Evolutionary conservation across 2,797 vertebrate species (phyloP), one percentile per base, ranked within the genome.

Genomic region (Remorina albescens): DNA sequence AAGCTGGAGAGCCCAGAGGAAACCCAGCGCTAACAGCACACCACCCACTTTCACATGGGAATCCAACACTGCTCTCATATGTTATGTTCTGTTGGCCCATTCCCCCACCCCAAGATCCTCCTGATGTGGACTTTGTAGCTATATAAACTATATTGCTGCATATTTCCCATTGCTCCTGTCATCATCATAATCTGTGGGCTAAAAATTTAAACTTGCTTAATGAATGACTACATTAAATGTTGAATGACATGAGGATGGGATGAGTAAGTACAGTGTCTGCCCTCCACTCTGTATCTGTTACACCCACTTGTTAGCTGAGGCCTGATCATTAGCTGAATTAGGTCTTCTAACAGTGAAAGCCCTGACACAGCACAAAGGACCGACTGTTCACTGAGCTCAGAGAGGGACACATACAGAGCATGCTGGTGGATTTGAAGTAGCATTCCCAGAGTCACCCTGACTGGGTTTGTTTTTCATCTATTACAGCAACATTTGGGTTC

Each of bases 251-350:
- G 28, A 46, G 47, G n/a, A 26, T 57, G 16, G 16, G 32, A 60
- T 50, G 64, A 69, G 54, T 49, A 67, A 71, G 53, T 6, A 6
- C 26, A 47, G 16, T 21, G 58, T 23, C 68, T 36, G 42, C 28
- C 63, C 21, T 26, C 34, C 6, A 47, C 65, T 74, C 66, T 41
- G 76, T 63, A 81, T 86, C 81, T 0, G 58, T 82, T 85, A 89
- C 84, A 81, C 54, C 56, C 54, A 80, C 69, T 67, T 60, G 68
- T 68, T 61, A 62, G 57, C 63, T 53, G 53, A 26, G 58, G 41
- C 44, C 54, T 65, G 67, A 76, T 84, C 76, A 90, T 88, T 89
- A 88, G 82, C 84, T 81, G 81, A 86, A 86, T 86, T 84, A 85
- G 81, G 75, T 66, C 76, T 50, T 76, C 65, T 65, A 75, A 81